Base-by-base conservation (phyloP, 2,113 vertebrate species). In the Ceratotherium simum region DNA sequence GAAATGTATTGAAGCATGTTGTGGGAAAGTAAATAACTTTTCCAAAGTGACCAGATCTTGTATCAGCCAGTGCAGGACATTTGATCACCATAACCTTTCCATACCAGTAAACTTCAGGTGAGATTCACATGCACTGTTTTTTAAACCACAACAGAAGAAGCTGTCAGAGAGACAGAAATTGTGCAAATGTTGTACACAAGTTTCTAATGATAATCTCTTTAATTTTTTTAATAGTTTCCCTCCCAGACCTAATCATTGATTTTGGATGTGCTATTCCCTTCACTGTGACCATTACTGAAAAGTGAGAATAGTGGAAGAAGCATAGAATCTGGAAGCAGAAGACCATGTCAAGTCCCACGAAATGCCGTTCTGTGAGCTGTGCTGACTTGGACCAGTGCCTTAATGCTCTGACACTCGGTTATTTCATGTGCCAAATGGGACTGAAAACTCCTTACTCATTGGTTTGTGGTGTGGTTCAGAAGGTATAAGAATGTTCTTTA, bases 21-120 rank as follows among this genome's bases (percentile, higher is more conserved):
- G 42, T 93, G 42, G 87, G 69, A 97, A 95, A 96, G 62, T 89
- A 96, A 97, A 69, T 79, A 67, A 64, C 54, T 95, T 93, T 69
- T 21, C 76, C 67, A 73, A 93, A 65, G 31, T 95, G 89, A 93
- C 56, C 54, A 12, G 88, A 78, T 91, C 62, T 93, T 78, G 4
- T 64, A 54, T 95, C 36, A 65, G 56, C 33, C 65, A 51, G 5
- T 25, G 6, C 9, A 96, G 56, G 79, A 64, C 67, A 95, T 91
- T 86, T 91, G 65, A 79, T 84, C 29, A 69, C 16, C 56, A 17
- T 51, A 64, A 86, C n/a, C 25, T 89, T 97, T 93, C 39, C 56
- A 88, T 2, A 83, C 21, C 39, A 85, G 23, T 88, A 56, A 89
- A 79, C 13, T 42, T 95, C 75, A 94, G 80, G 60, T 87, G 39